Base-by-base conservation (phyloP, 2,113 vertebrate genomes). In the Ptilonorhynchus violaceus region DNA sequence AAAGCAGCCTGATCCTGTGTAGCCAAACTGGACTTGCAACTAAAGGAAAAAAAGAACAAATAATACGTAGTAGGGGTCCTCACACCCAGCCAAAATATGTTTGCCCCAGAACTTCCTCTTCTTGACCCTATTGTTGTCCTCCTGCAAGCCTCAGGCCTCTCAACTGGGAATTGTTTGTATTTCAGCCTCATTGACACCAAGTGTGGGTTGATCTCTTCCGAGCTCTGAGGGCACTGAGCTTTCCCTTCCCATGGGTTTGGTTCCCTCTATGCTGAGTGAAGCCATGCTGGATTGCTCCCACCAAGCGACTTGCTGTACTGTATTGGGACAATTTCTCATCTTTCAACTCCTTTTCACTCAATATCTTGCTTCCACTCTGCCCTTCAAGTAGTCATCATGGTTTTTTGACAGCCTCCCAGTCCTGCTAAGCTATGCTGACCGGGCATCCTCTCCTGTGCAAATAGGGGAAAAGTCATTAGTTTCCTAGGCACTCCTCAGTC, bases 1-100 rank as follows among this genome's bases (percentile, higher is more conserved):
- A 89, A 93, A 86, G 86, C 41, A 27, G 73, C 78, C 92, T 94
- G 90, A 89, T 89, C 76, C 76, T 79, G 37, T 77, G 88, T 85
- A 92, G 91, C 81, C 88, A 94, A 96, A 35, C 52, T 80, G 89
- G 76, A 88, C 77, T 93, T 53, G n/a, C 50, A 85, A 83, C 24
- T 92, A 78, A 94, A 70, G 24, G 31, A 3, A 10, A n/a, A 39
- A 75, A 76, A 79, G 21, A 85, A 70, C 13, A 89, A 60, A 72
- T 72, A 2, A 0, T 6, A 23, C 31, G 6, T 49, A 82, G 53
- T 11, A 66, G 53, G 75, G 53, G 37, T 86, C 37, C 53, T 91
- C 74, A 19, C 37, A 89, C 13, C 28, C 76, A 72, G n/a, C 44
- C 83, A 85, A 78, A 91, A 72, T 53, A 84, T 25, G n/a, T 49